Base-by-base conservation (phyloP, 1,140 invertebrate species). In the Drosophila micromelanica region DNA sequence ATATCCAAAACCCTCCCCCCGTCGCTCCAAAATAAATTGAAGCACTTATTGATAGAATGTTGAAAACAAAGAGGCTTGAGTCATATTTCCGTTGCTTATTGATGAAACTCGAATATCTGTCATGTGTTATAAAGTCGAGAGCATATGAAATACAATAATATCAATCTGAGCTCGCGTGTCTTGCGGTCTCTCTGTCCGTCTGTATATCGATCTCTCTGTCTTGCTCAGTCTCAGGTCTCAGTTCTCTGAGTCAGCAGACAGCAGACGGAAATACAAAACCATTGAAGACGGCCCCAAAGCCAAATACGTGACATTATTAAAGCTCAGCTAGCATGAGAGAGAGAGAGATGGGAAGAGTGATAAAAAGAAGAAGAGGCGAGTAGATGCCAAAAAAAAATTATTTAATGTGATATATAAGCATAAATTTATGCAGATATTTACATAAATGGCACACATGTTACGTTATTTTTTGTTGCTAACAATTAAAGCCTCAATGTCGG, bases 401-500 rank as follows among this genome's bases (percentile, higher is more conserved):
- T 62, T 72, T 68, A 84, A 68, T 84, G 57, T 76, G 76, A 71
- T 64, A 65, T 57, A 70, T 79, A 79, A 84, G 80, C 80, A 79
- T 79, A 79, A 73, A 64, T 84, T 76, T 79, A 78, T 65, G 74
- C 55, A 60, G 70, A 57, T 63, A 55, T 65, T 72, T 61, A 49
- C 65, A 68, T 43, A 73, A 70, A 70, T 57, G 64, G 64, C 71
- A 42, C 35, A 67, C 27, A 57, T 20, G 13, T 52, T 57, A 40
- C 38, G 37, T 72, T 57, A 51, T 49, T 37, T 40, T 57, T 49
- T 30, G 37, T 38, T 56, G 52, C 64, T 42, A 71, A 79, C 80
- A 84, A 84, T 84, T 84, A 84, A 76, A 72, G 76, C 80, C 23
- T 54, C 76, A 84, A 84, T 82, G 78, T 82, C 79, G 74, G 15